phyloP scores from a whole-genome alignment of 2,888 invertebrate genomes.

The Philereme transversata region DNA sequence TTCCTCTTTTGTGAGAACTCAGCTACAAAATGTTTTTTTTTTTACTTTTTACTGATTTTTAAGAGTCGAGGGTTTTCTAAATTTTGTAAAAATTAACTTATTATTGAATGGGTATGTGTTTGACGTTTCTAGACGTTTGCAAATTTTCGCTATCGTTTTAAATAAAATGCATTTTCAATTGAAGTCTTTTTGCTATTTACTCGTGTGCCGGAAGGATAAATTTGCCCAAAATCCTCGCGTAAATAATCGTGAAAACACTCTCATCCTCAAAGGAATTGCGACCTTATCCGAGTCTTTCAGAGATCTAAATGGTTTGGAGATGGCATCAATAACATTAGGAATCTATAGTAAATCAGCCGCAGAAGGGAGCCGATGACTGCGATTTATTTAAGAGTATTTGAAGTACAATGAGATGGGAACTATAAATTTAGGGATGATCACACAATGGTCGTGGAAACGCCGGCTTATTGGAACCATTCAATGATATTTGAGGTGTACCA shows the following conservation, averaged over 20 bases:
- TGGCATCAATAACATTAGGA: slow-evolving; percentile 19
- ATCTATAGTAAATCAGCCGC: slow-evolving; percentile 21
- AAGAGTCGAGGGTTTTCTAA: no score
- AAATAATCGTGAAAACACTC: slow-evolving; percentile 12
- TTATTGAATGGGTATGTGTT: no score
- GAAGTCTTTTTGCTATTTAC: slow-evolving; percentile 3
- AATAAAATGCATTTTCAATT: no score
- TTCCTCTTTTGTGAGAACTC: no score
- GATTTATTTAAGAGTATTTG: slow-evolving; percentile 16
- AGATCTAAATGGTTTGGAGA: slow-evolving; percentile 13
- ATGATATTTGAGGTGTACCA: no score
- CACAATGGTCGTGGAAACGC: not conserved
- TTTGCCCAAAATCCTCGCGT: slow-evolving; percentile 3
- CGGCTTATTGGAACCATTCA: no score
- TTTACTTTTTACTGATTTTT: no score
- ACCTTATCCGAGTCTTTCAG: slow-evolving; percentile 9
- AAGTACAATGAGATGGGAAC: slow-evolving; percentile 13
- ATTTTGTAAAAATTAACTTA: no score
- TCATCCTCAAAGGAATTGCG: slow-evolving; percentile 8
- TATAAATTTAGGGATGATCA: slow-evolving; percentile 10
- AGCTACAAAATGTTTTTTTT: no score
- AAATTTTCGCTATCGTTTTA: no score
- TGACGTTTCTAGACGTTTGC: no score
- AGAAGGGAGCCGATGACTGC: slow-evolving; percentile 16
- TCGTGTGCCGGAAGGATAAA: slow-evolving; percentile 16